phyloP scores from a whole-genome alignment of 2,888 invertebrate genomes.

The Helobdella robusta region DNA sequence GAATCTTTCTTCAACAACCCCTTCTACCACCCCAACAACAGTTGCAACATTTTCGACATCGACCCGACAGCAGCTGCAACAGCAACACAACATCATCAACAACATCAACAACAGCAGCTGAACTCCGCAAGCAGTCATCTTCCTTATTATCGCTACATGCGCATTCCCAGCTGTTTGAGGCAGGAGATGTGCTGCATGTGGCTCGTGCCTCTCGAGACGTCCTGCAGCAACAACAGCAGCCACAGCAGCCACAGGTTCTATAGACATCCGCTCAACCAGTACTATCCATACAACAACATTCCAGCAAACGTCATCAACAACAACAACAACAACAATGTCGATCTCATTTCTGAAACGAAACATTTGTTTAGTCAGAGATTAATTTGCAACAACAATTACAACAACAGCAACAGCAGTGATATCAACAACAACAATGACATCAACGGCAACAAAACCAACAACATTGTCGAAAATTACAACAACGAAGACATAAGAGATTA shows the following conservation, averaged over 20 bases:
- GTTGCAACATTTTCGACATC: constrained; percentile 13
- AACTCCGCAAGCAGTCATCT: neutral
- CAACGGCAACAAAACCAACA: constrained; percentile 9
- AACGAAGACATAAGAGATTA: no score
- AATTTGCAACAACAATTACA: neutral
- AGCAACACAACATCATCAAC: neutral
- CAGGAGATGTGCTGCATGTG: constrained; percentile 61
- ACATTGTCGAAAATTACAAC: no score
- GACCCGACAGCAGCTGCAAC: neutral
- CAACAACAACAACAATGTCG: no score
- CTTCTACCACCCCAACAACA: neutral
- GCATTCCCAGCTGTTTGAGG: constrained; percentile 36
- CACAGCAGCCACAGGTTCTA: neutral
- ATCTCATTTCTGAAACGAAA: no score
- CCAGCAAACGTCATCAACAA: neutral
- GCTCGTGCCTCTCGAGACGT: constrained; percentile 54
- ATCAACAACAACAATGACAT: neutral
- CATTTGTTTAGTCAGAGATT: no score
- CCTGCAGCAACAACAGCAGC: neutral
- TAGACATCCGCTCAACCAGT: no score
- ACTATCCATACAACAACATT: no score
- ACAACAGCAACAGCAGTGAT: no score
- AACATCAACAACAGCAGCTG: neutral
- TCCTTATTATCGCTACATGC: constrained; percentile 1
- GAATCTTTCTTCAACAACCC: neutral